Conservation (phyloP, 2,113 vertebrate species). For the Cinclus mexicanus region DNA sequence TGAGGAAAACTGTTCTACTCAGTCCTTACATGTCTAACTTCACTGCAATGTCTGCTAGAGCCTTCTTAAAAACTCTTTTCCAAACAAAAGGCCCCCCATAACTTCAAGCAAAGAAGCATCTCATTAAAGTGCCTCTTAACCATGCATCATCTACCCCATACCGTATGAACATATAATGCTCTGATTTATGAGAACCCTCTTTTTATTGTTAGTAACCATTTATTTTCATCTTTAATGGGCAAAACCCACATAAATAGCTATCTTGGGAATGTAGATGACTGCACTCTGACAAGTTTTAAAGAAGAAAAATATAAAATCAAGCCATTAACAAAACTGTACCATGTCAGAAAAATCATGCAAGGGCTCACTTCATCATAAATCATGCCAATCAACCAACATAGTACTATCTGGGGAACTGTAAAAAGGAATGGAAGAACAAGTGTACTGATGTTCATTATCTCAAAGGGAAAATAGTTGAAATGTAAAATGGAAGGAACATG, state of each 20-base stretch:
- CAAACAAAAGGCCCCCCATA: background rate
- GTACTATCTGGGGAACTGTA: background rate
- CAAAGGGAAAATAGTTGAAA: background rate
- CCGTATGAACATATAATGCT: background rate
- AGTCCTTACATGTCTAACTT: constrained; percentile 24
- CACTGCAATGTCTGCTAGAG: background rate
- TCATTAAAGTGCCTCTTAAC: background rate
- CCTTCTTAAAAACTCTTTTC: background rate
- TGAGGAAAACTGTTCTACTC: background rate
- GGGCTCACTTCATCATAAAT: background rate
- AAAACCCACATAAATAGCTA: background rate
- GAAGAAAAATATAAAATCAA: background rate
- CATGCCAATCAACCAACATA: background rate
- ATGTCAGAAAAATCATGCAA: background rate
- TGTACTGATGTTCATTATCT: background rate
- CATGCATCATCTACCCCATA: background rate
- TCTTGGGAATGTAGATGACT: background rate
- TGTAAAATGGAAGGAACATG: background rate
- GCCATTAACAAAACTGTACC: background rate
- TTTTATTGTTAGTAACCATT: background rate
- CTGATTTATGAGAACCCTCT: background rate
- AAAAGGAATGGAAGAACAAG: background rate
- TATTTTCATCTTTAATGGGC: background rate
- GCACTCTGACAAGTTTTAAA: background rate
- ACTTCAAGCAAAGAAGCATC: background rate